These are phyloP conservation scores for Romanogobio albipinnatus DNA, from an alignment of 2,113 vertebrate species.

Conservation along the genomic window DNA sequence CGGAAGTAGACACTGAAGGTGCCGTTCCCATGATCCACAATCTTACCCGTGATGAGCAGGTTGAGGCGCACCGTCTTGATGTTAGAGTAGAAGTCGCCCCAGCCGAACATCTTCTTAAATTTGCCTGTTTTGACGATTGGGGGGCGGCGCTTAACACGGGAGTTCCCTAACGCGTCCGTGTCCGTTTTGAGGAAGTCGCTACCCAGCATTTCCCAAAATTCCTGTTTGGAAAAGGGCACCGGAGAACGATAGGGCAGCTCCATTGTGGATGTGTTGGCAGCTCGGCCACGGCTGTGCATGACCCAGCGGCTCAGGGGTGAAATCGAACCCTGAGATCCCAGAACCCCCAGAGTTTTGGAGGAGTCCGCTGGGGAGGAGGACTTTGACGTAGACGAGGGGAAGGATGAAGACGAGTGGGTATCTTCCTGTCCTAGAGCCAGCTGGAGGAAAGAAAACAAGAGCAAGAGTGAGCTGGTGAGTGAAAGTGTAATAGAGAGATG, in stretches of 20 bases:
- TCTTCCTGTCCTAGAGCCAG: constrained; percentile 79
- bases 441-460: constrained; percentile 59
- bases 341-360: constrained; percentile 74
- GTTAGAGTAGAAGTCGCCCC: constrained; percentile 99
- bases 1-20: constrained; percentile 96
- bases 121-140: constrained; percentile 79
- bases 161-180: constrained; percentile 65
- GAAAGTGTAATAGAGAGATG: constrained; percentile 16
- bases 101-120: constrained; percentile 96
- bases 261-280: constrained; percentile 78
- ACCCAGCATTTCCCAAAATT: constrained; percentile 84
- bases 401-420: constrained; percentile 52
- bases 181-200: constrained; percentile 75
- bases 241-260: constrained; percentile 83
- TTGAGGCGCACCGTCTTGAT: constrained; percentile 98
- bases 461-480: constrained; percentile 1
- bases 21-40: constrained; percentile 96
- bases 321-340: constrained; percentile 71
- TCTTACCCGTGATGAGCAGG: constrained; percentile 95
- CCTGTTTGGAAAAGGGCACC: constrained; percentile 77
- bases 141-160: constrained; percentile 80
- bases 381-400: constrained; percentile 52
- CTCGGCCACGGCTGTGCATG: constrained; percentile 75
- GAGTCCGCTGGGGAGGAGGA: constrained; percentile 69
- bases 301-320: constrained; percentile 82